Conservation (phyloP, 2,113 vertebrate genomes). For the Ophthalmolycus amberensis region DNA sequence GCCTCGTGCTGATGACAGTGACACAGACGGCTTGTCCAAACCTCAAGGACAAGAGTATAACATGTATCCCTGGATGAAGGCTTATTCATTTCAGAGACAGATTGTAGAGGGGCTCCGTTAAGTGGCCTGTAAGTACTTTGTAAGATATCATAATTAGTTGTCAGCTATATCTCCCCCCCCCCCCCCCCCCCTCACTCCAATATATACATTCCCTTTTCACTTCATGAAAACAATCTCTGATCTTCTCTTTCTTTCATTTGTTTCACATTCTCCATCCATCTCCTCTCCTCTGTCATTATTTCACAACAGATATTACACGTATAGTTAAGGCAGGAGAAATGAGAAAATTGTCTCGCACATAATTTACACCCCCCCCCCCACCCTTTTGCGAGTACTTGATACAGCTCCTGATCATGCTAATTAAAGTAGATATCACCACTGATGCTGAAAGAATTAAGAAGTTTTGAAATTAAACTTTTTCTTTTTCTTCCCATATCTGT, state of each 20-base stretch:
- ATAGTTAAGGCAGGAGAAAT: background rate
- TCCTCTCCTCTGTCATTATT: background rate
- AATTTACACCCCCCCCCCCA: background rate
- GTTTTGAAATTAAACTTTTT: slow-evolving; percentile 20
- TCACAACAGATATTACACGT: background rate
- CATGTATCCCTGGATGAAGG: background rate
- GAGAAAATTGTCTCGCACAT: background rate
- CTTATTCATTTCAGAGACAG: slow-evolving; percentile 25
- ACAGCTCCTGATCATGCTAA: slow-evolving; percentile 39
- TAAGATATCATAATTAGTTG: slow-evolving; percentile 33
- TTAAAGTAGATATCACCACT: slow-evolving; percentile 35
- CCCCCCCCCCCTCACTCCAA: background rate
- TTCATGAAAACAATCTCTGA: background rate
- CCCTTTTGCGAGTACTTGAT: background rate
- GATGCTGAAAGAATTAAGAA: slow-evolving; percentile 34
- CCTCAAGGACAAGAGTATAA: background rate
- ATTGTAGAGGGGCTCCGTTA: slow-evolving; percentile 3
- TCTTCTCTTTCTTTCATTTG: background rate
- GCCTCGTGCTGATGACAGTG: background rate
- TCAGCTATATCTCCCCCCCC: background rate
- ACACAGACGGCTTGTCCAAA: slow-evolving; percentile 6
- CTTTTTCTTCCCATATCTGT: background rate
- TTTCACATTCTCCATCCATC: background rate
- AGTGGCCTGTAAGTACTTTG: slow-evolving; percentile 35
- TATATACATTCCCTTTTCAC: background rate